Conservation (phyloP, 2,888 invertebrate genomes). For the Zonitis immaculata region DNA sequence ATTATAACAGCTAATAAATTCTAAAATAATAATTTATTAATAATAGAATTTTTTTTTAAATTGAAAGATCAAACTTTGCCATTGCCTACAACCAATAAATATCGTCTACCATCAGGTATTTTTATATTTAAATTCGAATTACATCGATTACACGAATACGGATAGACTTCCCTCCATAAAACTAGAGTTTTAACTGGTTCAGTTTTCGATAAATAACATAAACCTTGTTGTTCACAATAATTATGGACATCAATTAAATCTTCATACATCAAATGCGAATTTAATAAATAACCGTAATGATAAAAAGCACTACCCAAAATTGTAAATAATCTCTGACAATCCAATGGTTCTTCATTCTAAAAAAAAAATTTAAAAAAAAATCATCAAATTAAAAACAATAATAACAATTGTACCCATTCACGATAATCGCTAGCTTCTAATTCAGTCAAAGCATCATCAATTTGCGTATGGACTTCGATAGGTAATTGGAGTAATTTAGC, state of each 20-base stretch:
- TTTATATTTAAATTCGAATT: constrained; percentile 38
- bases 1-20: constrained; percentile 67
- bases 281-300: constrained; percentile 65
- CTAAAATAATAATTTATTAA: constrained; percentile 35
- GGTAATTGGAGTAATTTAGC: constrained; percentile 64
- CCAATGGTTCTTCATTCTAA: constrained; percentile 70
- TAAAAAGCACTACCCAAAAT: constrained; percentile 53
- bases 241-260: constrained; percentile 72
- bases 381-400: too few species aligned
- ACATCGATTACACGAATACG: constrained; percentile 48
- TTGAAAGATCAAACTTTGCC: constrained; percentile 49
- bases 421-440: constrained; percentile 88
- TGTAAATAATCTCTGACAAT: constrained; percentile 64
- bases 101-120: constrained; percentile 63
- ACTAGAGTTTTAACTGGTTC: constrained; percentile 68
- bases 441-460: constrained; percentile 84
- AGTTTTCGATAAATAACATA: constrained; percentile 62
- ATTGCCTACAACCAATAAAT: constrained; percentile 69
- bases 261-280: constrained; percentile 70
- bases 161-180: constrained; percentile 72
- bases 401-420: constrained; percentile 64
- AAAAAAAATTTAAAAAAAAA: constrained; percentile 31
- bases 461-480: constrained; percentile 71
- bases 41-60: background rate
- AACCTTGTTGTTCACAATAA: constrained; percentile 69